Conservation (phyloP, 2,113 vertebrate species). For the Lates calcarifer region DNA sequence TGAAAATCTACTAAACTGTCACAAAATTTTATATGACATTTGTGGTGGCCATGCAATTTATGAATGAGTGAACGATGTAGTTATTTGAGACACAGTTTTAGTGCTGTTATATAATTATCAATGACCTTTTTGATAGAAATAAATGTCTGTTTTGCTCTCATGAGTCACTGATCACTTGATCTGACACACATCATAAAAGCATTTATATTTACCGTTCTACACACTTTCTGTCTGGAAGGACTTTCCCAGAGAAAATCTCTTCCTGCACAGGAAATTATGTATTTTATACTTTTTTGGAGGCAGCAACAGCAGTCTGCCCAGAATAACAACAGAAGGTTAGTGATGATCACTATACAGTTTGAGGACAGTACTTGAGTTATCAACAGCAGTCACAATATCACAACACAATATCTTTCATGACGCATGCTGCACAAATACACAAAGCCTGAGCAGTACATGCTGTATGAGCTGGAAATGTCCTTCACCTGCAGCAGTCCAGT, state of each 20-base stretch:
- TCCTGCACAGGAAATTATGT: conserved; percentile 4
- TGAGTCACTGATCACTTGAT: neutral
- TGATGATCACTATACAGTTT: neutral
- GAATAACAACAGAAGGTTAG: neutral
- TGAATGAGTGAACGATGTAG: neutral
- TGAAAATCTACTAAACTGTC: no score
- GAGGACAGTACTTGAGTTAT: neutral
- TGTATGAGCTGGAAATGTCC: neutral
- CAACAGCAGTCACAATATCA: neutral
- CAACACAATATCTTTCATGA: neutral
- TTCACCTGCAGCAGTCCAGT: conserved; percentile 1
- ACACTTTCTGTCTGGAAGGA: neutral
- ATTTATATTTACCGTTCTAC: neutral
- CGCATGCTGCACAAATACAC: neutral
- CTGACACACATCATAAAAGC: neutral
- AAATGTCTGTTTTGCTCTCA: neutral
- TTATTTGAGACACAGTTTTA: neutral
- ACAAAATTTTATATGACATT: no score
- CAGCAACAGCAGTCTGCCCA: neutral
- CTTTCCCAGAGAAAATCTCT: neutral
- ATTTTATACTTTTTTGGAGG: neutral
- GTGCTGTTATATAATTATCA: neutral
- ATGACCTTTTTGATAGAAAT: neutral
- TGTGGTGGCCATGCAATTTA: no score
- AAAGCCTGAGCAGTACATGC: neutral